Conservation (phyloP, 2,113 vertebrate genomes). For the Perccottus glenii region DNA sequence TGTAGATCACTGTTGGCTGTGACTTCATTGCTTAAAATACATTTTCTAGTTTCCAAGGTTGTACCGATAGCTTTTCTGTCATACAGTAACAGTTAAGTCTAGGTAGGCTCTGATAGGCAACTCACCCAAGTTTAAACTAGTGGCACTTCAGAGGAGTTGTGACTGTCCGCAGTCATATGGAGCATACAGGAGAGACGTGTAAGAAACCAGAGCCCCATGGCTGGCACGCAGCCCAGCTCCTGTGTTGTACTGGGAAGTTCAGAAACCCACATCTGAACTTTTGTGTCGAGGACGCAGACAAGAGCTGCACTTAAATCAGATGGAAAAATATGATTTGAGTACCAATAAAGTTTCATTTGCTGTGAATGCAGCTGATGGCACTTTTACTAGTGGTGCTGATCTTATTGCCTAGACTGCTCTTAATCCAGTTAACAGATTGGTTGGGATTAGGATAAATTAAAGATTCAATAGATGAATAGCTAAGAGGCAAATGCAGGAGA, state of each 20-base stretch:
- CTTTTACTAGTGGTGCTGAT: conserved; percentile 32
- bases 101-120: too few species aligned
- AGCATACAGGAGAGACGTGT: neutral
- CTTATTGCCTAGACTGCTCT: conserved; percentile 1
- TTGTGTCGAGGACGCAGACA: neutral
- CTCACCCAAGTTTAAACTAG: too few species aligned
- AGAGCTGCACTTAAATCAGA: neutral
- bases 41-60: too few species aligned
- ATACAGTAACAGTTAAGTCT: too few species aligned
- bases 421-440: conserved; percentile 67
- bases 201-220: neutral
- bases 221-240: neutral
- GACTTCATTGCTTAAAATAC: too few species aligned
- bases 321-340: neutral
- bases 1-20: too few species aligned
- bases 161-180: neutral
- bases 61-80: too few species aligned
- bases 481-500: conserved; percentile 11
- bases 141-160: too few species aligned
- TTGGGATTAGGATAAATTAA: conserved; percentile 52
- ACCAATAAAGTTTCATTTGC: too few species aligned
- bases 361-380: neutral
- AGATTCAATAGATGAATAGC: conserved; percentile 17
- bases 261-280: neutral
- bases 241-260: neutral